A percentile compares a stretch with the other conserved stretches of the same genome.
Evolutionary conservation across 1,140 invertebrate genomes (phyloP).

Genomic region (Steinernema feltiae): DNA sequence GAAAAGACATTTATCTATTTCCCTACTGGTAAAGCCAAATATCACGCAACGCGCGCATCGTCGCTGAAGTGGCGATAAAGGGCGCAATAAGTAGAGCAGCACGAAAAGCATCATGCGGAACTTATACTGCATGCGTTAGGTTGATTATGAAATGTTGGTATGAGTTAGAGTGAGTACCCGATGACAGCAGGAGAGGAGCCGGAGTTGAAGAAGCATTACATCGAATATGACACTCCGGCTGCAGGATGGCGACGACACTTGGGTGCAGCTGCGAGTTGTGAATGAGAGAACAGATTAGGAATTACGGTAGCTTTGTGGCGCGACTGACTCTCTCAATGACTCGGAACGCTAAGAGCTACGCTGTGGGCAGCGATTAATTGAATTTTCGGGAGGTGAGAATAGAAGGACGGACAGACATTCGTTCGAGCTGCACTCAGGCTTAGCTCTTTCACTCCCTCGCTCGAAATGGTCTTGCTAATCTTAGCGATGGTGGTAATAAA

Average conservation of each 20-base stretch:
- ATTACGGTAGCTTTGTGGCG: background rate
- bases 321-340: too few species aligned
- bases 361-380: constrained; percentile 1
- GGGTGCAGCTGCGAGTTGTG: too few species aligned
- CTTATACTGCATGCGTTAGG: too few species aligned
- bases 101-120: too few species aligned
- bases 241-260: too few species aligned
- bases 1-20: background rate
- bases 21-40: too few species aligned
- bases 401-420: background rate
- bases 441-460: background rate
- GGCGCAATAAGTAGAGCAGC: too few species aligned
- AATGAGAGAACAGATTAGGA: background rate
- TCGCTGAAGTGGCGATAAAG: too few species aligned
- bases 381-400: constrained; percentile 7
- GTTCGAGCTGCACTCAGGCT: too few species aligned
- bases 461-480: background rate
- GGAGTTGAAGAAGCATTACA: constrained; percentile 6
- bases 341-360: too few species aligned
- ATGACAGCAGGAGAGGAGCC: background rate
- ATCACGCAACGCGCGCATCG: background rate
- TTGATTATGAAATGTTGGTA: too few species aligned
- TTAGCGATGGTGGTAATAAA: background rate
- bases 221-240: background rate
- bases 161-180: background rate